Evolutionary conservation across 2,888 invertebrate species (phyloP), one percentile per base, ranked within the genome.

Genomic region (Galeopsomyia nigrocyanea): DNA sequence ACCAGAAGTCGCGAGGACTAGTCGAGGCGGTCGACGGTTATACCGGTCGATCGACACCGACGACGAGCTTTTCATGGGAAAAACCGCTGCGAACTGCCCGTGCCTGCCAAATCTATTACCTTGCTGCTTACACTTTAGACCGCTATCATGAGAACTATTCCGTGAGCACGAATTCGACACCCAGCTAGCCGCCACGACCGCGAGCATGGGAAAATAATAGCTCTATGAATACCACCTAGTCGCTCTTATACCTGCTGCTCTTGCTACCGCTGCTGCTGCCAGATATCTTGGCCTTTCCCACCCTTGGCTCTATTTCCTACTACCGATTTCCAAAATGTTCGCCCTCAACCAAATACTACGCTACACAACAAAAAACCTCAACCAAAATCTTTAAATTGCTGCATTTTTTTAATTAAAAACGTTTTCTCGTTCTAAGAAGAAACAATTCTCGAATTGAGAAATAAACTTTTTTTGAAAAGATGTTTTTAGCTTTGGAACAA

Each of bases 21-120:
- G 39, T 39, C 7, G 39, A 5, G 2, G 39, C 7, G 13, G 3
- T 5, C 3, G 39, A 39, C 39, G 39, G 39, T 39, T 39, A 39
- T 39, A 39, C 39, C 39, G 39, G 39, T 9, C 39, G 31, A 31
- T 31, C 14, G 63, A 49, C 26, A 26, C 26, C 26, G 26, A 5
- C 26, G 50, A 51, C 47, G 65, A 64, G 53, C 79, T 83, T 80
- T 85, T 80, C 83, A 85, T 85, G 84, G 81, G 84, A 85, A 84
- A 82, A 67, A 61, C 64, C 17, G 16, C 17, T 46, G 26, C 26
- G 3, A 26, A 26, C 26, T 26, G 26, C 26, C 26, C 5, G n/a
- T n/a, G 26, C 5, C 26, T 2, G 26, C 17, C 39, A 39, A 39
- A 39, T 39, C 39, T 39, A 53, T 61, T n/a, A 46, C 17, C 64